Base-by-base conservation (phyloP, 2,113 vertebrate genomes). In the Picathartes gymnocephalus region DNA sequence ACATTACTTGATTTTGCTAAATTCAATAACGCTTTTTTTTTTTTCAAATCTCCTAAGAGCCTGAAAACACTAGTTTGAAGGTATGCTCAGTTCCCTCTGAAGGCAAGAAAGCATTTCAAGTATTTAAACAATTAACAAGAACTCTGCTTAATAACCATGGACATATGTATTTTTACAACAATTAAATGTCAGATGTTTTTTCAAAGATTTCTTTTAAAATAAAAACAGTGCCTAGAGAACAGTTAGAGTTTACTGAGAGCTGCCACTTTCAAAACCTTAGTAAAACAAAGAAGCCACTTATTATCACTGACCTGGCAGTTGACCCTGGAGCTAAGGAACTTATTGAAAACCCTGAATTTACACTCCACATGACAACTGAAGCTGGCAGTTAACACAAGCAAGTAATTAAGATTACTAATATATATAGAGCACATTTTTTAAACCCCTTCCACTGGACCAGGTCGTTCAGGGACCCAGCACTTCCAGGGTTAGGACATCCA, bases 271-370 rank as follows among this genome's bases (percentile, higher is more conserved):
- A 92, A 93, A 96, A 88, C 37, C 71, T 68, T 70, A 81, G 68
- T 95, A 90, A 93, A 93, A 94, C n/a, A 54, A 71, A 85, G 62
- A 65, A 62, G 28, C 78, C 90, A 93, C 94, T 73, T 88, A 85
- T 94, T 76, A 84, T 89, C 92, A 93, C 93, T 93, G 93, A 96
- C 96, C 96, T 94, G 56, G 77, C 88, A 94, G 94, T 40, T 95
- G 91, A 93, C 95, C 94, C 89, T 92, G 58, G 82, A 96, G 92
- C 88, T 96, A 92, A 81, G 86, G 31, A 80, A 78, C 74, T 45
- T 69, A 66, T 0, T 87, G 92, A 57, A 81, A 93, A 23, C 18
- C 23, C 39, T 3, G 7, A 62, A 86, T n/a, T 85, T 80, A 48
- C 7, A 62, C 27, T 50, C 58, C 54, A 87, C 21, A 48, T 65